phyloP scores from a whole-genome alignment of 2,888 invertebrate genomes.

The Drosophila emarginata region DNA sequence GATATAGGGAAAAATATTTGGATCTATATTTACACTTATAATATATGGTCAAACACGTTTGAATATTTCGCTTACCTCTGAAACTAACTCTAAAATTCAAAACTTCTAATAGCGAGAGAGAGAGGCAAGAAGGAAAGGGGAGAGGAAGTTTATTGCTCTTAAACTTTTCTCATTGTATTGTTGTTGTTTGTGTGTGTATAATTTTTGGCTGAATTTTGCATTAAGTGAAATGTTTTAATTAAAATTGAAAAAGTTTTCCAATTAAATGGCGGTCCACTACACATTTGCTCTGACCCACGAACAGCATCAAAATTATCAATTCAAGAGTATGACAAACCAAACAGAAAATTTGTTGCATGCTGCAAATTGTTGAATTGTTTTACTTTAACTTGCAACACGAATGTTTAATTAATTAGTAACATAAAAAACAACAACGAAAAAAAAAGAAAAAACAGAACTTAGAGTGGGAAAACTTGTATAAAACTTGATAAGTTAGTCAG shows the following conservation, averaged over 20 bases:
- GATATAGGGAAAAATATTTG: too few relatives aligned
- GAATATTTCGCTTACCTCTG: not conserved
- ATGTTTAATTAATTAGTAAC: conserved; percentile 59
- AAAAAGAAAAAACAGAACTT: not conserved
- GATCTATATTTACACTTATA: not conserved
- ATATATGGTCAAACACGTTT: not conserved
- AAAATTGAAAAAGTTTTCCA: conserved; percentile 76
- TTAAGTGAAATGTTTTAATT: conserved; percentile 76
- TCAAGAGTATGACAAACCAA: conserved; percentile 25
- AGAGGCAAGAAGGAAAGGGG: not conserved
- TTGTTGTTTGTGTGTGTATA: conserved; percentile 45
- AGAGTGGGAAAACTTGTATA: conserved; percentile 31
- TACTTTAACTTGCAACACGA: conserved; percentile 2
- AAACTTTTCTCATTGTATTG: conserved; percentile 54
- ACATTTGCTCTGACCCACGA: conserved; percentile 15
- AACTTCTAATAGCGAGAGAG: not conserved
- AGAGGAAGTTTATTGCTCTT: too few relatives aligned
- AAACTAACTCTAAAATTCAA: not conserved
- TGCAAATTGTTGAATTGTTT: not conserved
- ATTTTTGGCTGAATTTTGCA: conserved; percentile 69
- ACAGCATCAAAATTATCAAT: conserved; percentile 66
- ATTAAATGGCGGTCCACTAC: conserved; percentile 57
- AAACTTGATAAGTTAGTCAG: conserved; percentile 47
- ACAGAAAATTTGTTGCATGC: conserved; percentile 1
- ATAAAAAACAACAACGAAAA: conserved; percentile 36